Evolutionary conservation across 2,888 invertebrate genomes (phyloP).

Genomic region (Zele albiditarsus): DNA sequence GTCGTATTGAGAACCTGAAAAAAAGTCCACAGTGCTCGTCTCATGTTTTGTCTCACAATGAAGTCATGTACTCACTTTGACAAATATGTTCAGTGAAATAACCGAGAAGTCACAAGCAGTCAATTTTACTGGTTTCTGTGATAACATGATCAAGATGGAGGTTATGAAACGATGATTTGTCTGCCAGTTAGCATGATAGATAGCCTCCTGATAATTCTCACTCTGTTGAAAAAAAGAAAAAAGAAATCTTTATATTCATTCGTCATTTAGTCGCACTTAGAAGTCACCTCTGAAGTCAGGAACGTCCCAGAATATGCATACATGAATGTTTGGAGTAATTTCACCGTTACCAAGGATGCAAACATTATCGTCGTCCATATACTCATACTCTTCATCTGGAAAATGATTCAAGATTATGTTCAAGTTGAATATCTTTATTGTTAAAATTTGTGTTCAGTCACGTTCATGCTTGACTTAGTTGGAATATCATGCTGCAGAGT

Average conservation of each 20-base stretch:
- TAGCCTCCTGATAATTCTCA: constrained; percentile 27
- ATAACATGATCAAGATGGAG: constrained; percentile 32
- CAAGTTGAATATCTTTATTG: background rate
- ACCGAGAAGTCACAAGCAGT: constrained; percentile 38
- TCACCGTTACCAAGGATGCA: constrained; percentile 19
- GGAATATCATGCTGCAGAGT: constrained; percentile 57
- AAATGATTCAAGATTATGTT: background rate
- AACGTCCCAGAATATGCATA: constrained; percentile 47
- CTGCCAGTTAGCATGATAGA: constrained; percentile 42
- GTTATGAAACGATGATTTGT: constrained; percentile 24
- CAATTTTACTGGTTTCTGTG: constrained; percentile 32
- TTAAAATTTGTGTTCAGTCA: background rate
- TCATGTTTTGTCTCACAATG: too few relatives aligned
- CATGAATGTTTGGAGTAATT: constrained; percentile 47
- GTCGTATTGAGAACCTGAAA: constrained; percentile 47
- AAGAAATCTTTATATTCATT: background rate
- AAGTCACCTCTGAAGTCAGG: constrained; percentile 46
- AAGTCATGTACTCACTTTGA: constrained; percentile 44
- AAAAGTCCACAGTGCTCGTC: background rate
- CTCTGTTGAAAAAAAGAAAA: constrained; percentile 1
- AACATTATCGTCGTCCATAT: background rate
- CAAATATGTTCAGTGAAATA: constrained; percentile 46
- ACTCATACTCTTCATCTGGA: constrained; percentile 13
- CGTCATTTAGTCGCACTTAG: background rate
- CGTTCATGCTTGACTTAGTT: constrained; percentile 48